Conservation (phyloP, 2,113 vertebrate species). For the Eira barbara region DNA sequence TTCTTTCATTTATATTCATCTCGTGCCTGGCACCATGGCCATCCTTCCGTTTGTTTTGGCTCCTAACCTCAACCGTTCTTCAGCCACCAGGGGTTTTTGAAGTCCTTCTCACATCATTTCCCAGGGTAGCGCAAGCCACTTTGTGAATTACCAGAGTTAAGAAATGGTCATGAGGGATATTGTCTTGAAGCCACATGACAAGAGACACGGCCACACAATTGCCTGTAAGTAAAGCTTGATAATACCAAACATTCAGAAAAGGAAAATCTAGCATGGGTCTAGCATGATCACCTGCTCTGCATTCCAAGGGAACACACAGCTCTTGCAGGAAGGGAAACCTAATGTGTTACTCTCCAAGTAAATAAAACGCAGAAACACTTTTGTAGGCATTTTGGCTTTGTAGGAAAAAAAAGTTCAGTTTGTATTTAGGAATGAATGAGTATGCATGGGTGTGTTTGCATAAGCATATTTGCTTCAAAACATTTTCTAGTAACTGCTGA, state of each 20-base stretch:
- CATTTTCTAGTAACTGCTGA: neutral
- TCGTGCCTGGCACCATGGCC: neutral
- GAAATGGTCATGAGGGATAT: neutral
- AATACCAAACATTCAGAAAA: neutral
- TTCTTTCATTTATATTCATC: neutral
- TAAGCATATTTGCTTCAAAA: neutral
- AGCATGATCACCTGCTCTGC: neutral
- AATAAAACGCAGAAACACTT: neutral
- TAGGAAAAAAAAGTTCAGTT: neutral
- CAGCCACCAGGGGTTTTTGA: neutral
- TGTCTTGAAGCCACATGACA: neutral
- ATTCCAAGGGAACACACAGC: too few species aligned
- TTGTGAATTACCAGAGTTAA: neutral
- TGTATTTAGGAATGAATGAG: neutral
- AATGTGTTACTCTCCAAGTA: neutral
- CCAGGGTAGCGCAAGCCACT: too few species aligned
- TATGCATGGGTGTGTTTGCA: neutral
- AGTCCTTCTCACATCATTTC: neutral
- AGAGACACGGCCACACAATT: neutral
- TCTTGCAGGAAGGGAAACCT: neutral
- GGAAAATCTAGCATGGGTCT: neutral
- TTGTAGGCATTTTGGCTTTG: neutral
- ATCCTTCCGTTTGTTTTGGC: neutral
- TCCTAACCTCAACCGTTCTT: neutral
- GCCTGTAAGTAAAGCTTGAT: neutral